These are phyloP conservation scores for Hydrolagus colliei DNA, from an alignment of 2,797 vertebrate genomes.

Conservation along the genomic window DNA sequence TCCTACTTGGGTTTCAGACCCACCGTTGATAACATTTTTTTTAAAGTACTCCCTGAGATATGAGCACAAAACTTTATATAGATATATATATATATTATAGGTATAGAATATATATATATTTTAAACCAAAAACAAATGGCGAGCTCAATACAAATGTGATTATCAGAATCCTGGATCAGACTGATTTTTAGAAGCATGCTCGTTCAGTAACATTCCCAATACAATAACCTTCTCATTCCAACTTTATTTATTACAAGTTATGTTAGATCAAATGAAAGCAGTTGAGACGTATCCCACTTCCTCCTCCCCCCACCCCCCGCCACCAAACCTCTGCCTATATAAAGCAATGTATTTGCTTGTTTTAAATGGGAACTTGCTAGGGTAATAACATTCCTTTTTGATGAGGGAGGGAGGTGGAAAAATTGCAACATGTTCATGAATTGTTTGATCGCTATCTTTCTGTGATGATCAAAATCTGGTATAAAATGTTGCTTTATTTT, in stretches of 20 bases:
- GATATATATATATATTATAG: neutral
- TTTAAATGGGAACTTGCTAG: too few relatives aligned
- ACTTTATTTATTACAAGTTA: neutral
- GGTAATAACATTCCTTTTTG: too few relatives aligned
- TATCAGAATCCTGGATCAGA: slow-evolving; percentile 32
- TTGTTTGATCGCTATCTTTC: too few relatives aligned
- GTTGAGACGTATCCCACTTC: neutral
- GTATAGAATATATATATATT: neutral
- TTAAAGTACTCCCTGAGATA: neutral
- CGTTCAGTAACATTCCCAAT: neutral
- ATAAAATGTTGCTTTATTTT: neutral
- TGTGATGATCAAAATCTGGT: too few relatives aligned
- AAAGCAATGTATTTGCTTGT: too few relatives aligned
- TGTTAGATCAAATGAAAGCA: slow-evolving; percentile 22
- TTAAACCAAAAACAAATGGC: neutral
- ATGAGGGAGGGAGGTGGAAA: too few relatives aligned
- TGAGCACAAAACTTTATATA: neutral
- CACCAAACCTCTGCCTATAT: too few relatives aligned
- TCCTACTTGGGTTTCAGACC: neutral
- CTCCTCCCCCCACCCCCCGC: too few relatives aligned
- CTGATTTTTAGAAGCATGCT: slow-evolving; percentile 8
- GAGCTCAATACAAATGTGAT: neutral
- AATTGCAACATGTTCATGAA: too few relatives aligned
- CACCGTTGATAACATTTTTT: neutral
- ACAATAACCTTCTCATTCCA: too few relatives aligned